These are phyloP conservation scores for Lacanobia wlatinum DNA, from an alignment of 2,888 invertebrate species.

Conservation along the genomic window DNA sequence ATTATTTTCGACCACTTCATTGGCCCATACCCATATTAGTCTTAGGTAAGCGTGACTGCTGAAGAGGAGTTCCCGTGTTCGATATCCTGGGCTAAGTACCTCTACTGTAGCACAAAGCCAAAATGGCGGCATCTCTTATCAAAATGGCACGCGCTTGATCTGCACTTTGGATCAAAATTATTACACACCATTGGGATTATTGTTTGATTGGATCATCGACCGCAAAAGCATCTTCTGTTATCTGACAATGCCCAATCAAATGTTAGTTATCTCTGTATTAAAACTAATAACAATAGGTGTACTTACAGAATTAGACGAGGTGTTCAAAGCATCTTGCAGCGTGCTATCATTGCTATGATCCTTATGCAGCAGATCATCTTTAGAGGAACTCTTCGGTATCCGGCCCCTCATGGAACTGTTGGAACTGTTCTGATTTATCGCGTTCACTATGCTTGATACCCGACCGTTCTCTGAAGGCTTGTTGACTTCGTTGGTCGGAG, in stretches of 20 bases:
- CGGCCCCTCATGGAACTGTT: conserved; percentile 82
- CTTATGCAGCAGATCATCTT: conserved; percentile 84
- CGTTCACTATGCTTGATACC: conserved; percentile 87
- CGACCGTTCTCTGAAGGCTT: conserved; percentile 82
- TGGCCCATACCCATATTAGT: background rate
- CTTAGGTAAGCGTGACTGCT: no score
- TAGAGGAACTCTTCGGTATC: conserved; percentile 86
- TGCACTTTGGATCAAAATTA: no score
- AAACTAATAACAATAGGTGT: background rate
- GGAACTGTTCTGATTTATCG: conserved; percentile 81
- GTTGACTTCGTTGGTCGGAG: conserved; percentile 68
- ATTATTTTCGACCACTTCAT: background rate
- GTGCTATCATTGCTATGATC: conserved; percentile 80
- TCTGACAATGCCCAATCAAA: no score
- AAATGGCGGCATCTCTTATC: rapidly evolving
- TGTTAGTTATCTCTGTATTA: no score
- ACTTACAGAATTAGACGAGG: conserved; percentile 87
- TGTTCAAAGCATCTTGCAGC: conserved; percentile 85
- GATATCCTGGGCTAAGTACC: no score
- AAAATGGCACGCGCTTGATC: no score
- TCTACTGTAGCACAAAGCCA: no score
- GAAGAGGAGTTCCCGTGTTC: no score
- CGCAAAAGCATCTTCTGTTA: no score
- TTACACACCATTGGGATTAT: no score
- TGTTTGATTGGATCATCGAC: no score